Evolutionary conservation across 2,113 vertebrate genomes (phyloP).

Genomic region (Crotophaga sulcirostris): DNA sequence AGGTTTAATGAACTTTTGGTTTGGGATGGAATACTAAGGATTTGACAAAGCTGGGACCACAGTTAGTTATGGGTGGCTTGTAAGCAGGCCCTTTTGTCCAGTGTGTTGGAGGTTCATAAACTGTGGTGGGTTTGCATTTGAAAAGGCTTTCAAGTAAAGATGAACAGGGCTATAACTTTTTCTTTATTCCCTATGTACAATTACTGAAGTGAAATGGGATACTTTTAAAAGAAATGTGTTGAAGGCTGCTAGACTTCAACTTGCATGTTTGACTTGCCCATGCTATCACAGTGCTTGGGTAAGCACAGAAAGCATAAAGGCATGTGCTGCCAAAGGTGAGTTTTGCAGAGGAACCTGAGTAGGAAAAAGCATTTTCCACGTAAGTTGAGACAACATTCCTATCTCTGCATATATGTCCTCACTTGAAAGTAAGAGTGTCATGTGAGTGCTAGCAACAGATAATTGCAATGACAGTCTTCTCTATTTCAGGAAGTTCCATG

Average conservation of each 20-base stretch:
- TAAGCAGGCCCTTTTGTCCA: neutral
- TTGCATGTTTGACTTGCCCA: neutral
- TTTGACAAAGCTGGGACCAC: neutral
- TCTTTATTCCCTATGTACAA: neutral
- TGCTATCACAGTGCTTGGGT: neutral
- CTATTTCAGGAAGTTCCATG: constrained; percentile 91
- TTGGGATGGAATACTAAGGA: neutral
- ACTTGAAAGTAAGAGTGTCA: neutral
- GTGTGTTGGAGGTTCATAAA: neutral
- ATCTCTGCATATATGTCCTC: neutral
- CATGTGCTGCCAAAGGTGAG: neutral
- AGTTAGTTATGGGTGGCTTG: neutral
- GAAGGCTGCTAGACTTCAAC: neutral
- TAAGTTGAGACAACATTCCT: neutral
- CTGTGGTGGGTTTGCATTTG: neutral
- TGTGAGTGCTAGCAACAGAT: neutral
- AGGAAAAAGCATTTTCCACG: neutral
- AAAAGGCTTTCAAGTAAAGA: neutral
- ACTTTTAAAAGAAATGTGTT: neutral
- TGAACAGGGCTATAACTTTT: neutral
- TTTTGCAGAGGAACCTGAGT: neutral
- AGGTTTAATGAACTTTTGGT: neutral
- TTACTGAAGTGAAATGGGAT: neutral
- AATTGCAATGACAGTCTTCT: neutral
- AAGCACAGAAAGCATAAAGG: neutral